These are phyloP conservation scores for Odontamblyopus rebecca DNA, from an alignment of 2,797 vertebrate species.

Conservation along the genomic window DNA sequence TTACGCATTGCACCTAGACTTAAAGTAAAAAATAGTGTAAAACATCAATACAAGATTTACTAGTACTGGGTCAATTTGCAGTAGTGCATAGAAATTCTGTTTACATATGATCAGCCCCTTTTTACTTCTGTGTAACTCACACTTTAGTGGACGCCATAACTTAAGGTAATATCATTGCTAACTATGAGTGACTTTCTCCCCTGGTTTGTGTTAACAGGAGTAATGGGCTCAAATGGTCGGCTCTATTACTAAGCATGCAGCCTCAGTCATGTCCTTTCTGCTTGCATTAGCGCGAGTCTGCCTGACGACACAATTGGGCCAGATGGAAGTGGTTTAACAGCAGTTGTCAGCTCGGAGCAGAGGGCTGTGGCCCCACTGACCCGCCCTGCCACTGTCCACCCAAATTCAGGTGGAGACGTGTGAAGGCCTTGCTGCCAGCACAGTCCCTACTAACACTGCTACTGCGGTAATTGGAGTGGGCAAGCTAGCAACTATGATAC, in stretches of 20 bases:
- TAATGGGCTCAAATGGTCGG: slow-evolving; percentile 1
- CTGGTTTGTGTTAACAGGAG: slow-evolving; percentile 3
- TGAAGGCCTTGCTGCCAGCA: slow-evolving; percentile 43
- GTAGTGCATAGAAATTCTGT: not conserved
- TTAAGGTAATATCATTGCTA: not conserved
- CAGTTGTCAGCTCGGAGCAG: slow-evolving; percentile 60
- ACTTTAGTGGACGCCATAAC: slow-evolving; percentile 16
- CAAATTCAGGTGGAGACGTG: slow-evolving; percentile 44
- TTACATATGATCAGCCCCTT: not conserved
- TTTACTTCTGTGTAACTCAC: not conserved
- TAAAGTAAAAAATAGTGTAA: too few species aligned
- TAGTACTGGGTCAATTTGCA: not conserved
- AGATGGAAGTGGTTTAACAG: slow-evolving; percentile 54
- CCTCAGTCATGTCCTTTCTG: slow-evolving; percentile 40
- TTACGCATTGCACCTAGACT: too few species aligned
- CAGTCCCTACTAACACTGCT: slow-evolving; percentile 14
- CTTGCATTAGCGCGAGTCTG: slow-evolving; percentile 45
- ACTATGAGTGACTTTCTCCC: not conserved
- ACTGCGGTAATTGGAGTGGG: slow-evolving; percentile 55
- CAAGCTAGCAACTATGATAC: slow-evolving; percentile 37
- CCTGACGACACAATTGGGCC: slow-evolving; percentile 41
- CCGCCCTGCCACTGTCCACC: slow-evolving; percentile 30
- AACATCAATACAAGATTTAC: too few species aligned
- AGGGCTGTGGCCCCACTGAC: slow-evolving; percentile 42
- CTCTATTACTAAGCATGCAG: slow-evolving; percentile 38